Evolutionary conservation across 2,888 invertebrate genomes (phyloP), one percentile per base, ranked within the genome.

Genomic region (Cetonia aurata): DNA sequence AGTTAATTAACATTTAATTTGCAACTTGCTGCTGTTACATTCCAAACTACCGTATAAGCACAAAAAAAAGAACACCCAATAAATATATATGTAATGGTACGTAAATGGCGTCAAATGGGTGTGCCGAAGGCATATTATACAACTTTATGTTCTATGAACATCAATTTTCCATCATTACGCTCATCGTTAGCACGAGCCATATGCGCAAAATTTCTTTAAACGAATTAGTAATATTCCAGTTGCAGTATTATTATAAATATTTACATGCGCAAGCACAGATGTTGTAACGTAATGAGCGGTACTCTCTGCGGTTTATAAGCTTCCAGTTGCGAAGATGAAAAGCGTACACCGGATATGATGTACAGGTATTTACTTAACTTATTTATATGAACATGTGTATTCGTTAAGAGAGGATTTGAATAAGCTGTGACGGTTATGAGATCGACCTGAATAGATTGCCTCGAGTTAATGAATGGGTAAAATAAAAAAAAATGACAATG

Each of bases 101-200:
- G 13, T 55, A 55, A 55, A 55, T 37, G 33, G 55, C 55, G 55
- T 33, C 31, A 55, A 33, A 31, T 33, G 31, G 31, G 55, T 55
- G 33, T 37, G 55, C 13, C 31, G 13, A 55, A 55, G 55, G 55
- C n/a, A 33, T 55, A 55, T 55, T 33, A 55, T 33, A 55, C 31
- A 31, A 55, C 33, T 33, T 55, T 55, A 55, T 55, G 55, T 33
- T 12, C 55, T 55, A 55, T 55, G 57, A 46, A 48, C 48, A 62
- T 62, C 48, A 62, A 48, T 62, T 62, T 62, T 33, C 60, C 60
- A 13, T 62, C 48, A 62, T 48, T 50, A 48, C 48, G 31, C 19
- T 48, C 31, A 62, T 62, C 9, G 60, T 48, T 48, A 62, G 33
- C 48, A 31, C 48, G 48, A 48, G 48, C 48, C 60, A 62, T 62